Evolutionary conservation across 2,888 invertebrate species (phyloP).

Genomic region (Diogma glabrata): DNA sequence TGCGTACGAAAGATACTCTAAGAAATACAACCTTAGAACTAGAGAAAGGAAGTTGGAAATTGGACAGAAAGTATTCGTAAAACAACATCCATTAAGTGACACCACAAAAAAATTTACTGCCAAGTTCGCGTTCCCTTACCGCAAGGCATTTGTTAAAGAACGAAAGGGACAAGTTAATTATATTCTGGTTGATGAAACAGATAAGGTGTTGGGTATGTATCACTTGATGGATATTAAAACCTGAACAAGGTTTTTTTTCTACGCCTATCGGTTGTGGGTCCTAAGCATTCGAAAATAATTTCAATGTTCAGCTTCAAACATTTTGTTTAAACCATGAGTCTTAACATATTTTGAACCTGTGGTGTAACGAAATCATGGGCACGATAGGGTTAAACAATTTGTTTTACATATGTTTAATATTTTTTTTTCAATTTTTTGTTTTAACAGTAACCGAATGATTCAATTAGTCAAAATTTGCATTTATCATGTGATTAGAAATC

Average conservation of each 20-base stretch:
- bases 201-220: background rate
- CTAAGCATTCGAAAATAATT: too few species aligned
- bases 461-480: too few species aligned
- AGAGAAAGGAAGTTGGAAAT: background rate
- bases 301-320: background rate
- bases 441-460: too few species aligned
- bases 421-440: too few species aligned
- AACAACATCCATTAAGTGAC: background rate
- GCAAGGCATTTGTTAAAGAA: background rate
- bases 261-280: too few species aligned
- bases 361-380: background rate
- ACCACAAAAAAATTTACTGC: background rate
- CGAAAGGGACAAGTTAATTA: background rate
- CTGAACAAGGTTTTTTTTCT: too few species aligned
- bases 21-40: too few species aligned
- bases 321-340: background rate
- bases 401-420: too few species aligned
- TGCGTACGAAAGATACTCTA: background rate
- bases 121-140: background rate
- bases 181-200: background rate
- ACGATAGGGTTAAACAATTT: too few species aligned
- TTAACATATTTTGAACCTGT: background rate
- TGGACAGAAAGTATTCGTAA: background rate
- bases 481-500: too few species aligned
- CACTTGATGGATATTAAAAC: background rate